Percentiles rank a stretch among this genome's conserved stretches.
Evolutionary conservation across 2,113 vertebrate genomes (phyloP).

Genomic region (Oreochromis aureus): DNA sequence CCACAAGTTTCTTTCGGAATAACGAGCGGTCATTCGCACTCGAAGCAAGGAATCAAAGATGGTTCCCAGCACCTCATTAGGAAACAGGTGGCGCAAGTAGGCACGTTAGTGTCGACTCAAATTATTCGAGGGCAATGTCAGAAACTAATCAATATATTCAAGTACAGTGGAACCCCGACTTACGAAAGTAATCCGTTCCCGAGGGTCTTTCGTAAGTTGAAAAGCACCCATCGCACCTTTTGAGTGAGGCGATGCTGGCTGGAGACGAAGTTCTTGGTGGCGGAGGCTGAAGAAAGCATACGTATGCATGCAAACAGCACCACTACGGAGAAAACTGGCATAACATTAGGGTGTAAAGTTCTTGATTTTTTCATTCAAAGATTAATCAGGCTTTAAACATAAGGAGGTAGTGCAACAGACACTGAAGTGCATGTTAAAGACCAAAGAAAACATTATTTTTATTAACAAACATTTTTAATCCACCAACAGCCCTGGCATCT

Average conservation of each 20-base stretch:
- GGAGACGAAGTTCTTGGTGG: neutral
- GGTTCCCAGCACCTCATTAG: neutral
- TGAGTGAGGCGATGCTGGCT: neutral
- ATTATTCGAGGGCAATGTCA: neutral
- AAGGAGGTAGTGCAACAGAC: too few species aligned
- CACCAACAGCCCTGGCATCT: too few species aligned
- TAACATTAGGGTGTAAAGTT: too few species aligned
- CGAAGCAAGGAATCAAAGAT: neutral
- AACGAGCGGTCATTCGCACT: neutral
- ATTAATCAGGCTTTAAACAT: too few species aligned
- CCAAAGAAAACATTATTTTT: too few species aligned
- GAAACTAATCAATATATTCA: neutral
- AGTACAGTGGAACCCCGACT: neutral
- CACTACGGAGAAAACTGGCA: too few species aligned
- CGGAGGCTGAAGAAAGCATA: too few species aligned
- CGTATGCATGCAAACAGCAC: too few species aligned
- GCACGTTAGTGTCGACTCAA: neutral
- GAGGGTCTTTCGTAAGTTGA: neutral
- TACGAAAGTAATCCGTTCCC: neutral
- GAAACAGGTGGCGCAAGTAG: neutral
- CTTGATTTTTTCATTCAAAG: too few species aligned
- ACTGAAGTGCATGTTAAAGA: too few species aligned
- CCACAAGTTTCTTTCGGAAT: neutral
- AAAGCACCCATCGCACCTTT: neutral
- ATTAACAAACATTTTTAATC: too few species aligned